Percentiles rank a stretch among this genome's conserved stretches.
These are phyloP conservation scores for Malthinus flaveolus DNA, from an alignment of 2,888 invertebrate species.

Conservation along the genomic window DNA sequence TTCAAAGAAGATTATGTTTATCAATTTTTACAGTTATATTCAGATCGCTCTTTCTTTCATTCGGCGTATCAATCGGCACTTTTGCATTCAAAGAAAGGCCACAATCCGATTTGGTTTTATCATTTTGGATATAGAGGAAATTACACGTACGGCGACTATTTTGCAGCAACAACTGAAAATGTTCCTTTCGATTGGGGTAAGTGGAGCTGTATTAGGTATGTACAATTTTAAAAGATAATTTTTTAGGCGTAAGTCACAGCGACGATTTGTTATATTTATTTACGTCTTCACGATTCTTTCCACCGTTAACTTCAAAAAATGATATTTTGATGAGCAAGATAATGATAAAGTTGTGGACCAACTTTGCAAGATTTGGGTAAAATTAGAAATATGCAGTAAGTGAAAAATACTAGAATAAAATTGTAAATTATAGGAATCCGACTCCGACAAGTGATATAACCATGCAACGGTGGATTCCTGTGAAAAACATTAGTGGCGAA, in stretches of 20 bases:
- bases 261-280: constrained; percentile 60
- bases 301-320: constrained; percentile 45
- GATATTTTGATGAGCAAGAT: constrained; percentile 50
- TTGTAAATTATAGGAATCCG: constrained; percentile 36
- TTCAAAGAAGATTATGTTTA: background rate
- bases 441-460: constrained; percentile 26
- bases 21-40: constrained; percentile 51
- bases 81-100: constrained; percentile 44
- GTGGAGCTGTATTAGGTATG: background rate
- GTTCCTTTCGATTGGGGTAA: constrained; percentile 45
- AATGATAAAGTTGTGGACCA: constrained; percentile 54
- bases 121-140: constrained; percentile 56
- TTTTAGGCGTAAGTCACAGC: constrained; percentile 55
- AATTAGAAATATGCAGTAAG: constrained; percentile 12
- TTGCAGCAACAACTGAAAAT: constrained; percentile 47
- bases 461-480: constrained; percentile 13
- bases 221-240: background rate
- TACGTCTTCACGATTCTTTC: constrained; percentile 53
- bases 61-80: constrained; percentile 52
- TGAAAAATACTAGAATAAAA: background rate
- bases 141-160: constrained; percentile 53
- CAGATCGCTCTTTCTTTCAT: constrained; percentile 57
- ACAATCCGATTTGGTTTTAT: constrained; percentile 55
- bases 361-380: constrained; percentile 58
- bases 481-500: constrained; percentile 16